Base-by-base conservation (phyloP, 2,113 vertebrate genomes). In the Lampris megalopsis region DNA sequence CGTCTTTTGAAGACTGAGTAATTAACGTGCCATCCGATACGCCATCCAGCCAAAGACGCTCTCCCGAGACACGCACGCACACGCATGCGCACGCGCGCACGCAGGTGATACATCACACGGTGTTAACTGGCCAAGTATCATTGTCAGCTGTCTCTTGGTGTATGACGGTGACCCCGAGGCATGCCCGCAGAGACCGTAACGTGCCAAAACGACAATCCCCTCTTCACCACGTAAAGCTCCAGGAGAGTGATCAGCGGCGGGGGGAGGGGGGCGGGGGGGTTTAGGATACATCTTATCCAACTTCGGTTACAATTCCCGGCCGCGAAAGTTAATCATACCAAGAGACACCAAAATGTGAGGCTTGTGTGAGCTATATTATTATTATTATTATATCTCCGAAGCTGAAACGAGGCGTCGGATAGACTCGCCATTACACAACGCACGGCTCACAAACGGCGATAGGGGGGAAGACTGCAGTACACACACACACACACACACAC, bases 11-110 rank as follows among this genome's bases (percentile, higher is more conserved):
- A 97, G 95, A 95, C 90, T 89, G 93, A 96, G 95, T 97, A 96
- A 97, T 97, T 96, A 97, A 94, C 95, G 92, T 94, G 96, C 91
- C 94, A 98, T 95, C 89, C 86, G 96, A 98, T 97, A 96, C 93
- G 92, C 87, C 91, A 95, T 95, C 94, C 95, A 88, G 95, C 92
- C 89, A 94, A 65, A 94, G 95, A 91, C 87, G 84, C 90, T 94
- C 93, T 94, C 93, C 66, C 37, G 83, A 74, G 85, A 69, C 48
- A 58, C 65, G 50, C 61, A 41, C 72, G 61, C 77, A 71, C n/a
- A n/a, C 50, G 7, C 53, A 38, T 38, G 64, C 71, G 79, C 69
- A 38, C 80, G 59, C 77, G 77, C 85, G 88, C 54, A 60, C 83
- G 87, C 89, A 89, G 86, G 83, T 90, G 87, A 93, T 93, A 89